These are phyloP conservation scores for Leptura quadrifasciata DNA, from an alignment of 2,888 invertebrate species.

Conservation along the genomic window DNA sequence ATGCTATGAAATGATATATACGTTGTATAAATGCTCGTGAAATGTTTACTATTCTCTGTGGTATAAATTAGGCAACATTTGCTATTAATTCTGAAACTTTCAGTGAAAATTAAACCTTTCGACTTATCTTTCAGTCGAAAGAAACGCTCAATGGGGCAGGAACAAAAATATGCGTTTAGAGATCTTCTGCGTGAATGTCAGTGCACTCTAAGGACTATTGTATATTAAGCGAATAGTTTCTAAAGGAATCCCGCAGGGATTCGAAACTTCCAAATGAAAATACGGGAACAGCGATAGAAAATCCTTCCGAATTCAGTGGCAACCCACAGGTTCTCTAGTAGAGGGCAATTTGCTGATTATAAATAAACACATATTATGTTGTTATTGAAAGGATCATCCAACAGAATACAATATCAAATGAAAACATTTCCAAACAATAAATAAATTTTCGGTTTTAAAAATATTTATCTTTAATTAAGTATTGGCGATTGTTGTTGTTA, in stretches of 20 bases:
- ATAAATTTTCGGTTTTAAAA: not conserved
- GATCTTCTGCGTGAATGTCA: constrained; percentile 8
- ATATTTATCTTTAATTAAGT: not conserved
- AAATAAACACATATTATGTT: not conserved
- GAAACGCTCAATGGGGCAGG: not conserved
- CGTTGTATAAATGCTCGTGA: not conserved
- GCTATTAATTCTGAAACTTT: not conserved
- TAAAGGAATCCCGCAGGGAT: not conserved
- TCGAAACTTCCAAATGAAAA: not conserved
- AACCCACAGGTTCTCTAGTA: not conserved
- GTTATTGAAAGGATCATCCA: not conserved
- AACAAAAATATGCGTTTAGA: constrained; percentile 21
- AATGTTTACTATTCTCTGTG: not conserved
- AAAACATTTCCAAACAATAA: not conserved
- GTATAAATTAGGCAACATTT: not conserved
- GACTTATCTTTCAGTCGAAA: not conserved
- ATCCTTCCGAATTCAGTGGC: not conserved
- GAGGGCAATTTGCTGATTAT: not conserved
- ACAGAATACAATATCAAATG: not conserved
- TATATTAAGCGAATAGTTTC: constrained; percentile 18
- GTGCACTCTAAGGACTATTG: constrained; percentile 18
- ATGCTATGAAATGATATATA: no score
- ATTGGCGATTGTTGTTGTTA: not conserved
- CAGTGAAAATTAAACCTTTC: constrained; percentile 10
- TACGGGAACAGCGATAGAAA: constrained; percentile 6